Evolutionary conservation across 1,140 invertebrate species (phyloP).

Genomic region (Coenobita brevimanus): DNA sequence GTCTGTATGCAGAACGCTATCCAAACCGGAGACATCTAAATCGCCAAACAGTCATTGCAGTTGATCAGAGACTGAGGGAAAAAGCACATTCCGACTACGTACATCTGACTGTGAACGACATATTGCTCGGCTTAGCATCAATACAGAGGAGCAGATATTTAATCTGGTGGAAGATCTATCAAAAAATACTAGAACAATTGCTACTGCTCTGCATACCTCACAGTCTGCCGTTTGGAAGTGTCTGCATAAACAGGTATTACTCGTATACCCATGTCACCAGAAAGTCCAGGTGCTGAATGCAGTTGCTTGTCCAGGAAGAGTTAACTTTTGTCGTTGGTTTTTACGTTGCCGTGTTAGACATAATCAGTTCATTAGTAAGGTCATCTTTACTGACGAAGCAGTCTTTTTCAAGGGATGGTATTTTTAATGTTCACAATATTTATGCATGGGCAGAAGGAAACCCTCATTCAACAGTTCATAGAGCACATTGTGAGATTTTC

Average conservation of each 20-base stretch:
- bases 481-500: neutral
- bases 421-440: neutral
- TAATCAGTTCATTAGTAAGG: neutral
- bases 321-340: neutral
- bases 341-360: neutral
- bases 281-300: neutral
- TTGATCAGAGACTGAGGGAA: neutral
- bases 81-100: neutral
- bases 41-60: neutral
- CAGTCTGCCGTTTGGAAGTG: neutral
- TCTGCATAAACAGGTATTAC: neutral
- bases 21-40: neutral
- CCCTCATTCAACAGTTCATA: neutral
- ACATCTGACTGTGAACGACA: neutral
- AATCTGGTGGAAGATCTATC: too few species aligned
- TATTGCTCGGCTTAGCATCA: neutral
- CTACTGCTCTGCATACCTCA: neutral
- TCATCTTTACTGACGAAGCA: neutral
- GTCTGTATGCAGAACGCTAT: neutral
- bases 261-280: too few species aligned
- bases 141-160: neutral
- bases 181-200: neutral
- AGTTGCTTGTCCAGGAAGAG: neutral
- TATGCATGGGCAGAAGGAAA: neutral
- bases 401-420: neutral